Percentiles rank a stretch among this genome's conserved stretches.
Conservation (phyloP, 2,888 invertebrate genomes). For the Amphimallon solstitiale region DNA sequence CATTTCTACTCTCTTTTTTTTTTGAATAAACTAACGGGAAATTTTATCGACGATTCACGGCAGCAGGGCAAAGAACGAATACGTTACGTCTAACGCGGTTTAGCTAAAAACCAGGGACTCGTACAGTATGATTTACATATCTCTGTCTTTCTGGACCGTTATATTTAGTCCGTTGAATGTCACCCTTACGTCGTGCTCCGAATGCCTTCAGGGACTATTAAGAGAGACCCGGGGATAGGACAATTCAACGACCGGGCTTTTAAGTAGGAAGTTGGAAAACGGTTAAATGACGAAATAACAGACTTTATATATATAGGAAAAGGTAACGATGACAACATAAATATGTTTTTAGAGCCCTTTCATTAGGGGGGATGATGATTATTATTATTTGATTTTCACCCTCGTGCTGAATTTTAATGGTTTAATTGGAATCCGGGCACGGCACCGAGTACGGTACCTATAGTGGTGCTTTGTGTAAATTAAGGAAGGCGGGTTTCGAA, state of each 20-base stretch:
- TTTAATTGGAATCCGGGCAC: no score
- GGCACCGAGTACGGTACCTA: no score
- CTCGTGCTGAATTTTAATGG: not conserved
- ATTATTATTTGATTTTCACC: conserved; percentile 20
- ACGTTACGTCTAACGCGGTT: no score
- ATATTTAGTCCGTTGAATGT: conserved; percentile 10
- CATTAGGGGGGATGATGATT: conserved; percentile 15
- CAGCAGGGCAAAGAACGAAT: no score
- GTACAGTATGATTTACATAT: conserved; percentile 9
- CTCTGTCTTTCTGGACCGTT: conserved; percentile 1
- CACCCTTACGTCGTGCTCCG: not conserved
- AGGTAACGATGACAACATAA: conserved; percentile 2
- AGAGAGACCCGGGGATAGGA: no score
- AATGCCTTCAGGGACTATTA: not conserved
- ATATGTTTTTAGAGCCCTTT: conserved; percentile 18
- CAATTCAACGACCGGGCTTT: no score
- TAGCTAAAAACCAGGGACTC: not conserved
- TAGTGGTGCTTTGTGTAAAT: no score
- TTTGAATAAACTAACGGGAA: no score
- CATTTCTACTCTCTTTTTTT: no score
- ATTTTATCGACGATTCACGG: no score
- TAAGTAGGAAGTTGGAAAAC: no score
- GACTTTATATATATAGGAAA: not conserved
- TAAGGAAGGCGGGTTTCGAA: no score
- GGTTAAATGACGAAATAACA: conserved; percentile 13